Evolutionary conservation across 2,113 vertebrate genomes (phyloP).

Genomic region (Aldabrachelys gigantea): DNA sequence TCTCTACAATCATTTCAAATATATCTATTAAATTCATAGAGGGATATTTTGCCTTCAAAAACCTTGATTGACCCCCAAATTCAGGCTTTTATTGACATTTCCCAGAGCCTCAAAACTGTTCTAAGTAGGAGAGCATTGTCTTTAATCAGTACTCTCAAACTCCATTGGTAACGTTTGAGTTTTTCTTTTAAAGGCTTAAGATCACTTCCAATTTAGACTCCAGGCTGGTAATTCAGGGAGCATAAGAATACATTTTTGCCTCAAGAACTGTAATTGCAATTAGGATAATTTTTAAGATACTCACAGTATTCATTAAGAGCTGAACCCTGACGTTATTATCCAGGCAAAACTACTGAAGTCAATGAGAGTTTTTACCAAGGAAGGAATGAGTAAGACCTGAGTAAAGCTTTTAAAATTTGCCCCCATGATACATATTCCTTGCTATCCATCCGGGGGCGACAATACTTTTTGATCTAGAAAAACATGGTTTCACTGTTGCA

Average conservation of each 20-base stretch:
- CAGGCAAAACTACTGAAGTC: constrained; percentile 29
- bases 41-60: constrained; percentile 58
- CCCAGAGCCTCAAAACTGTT: constrained; percentile 28
- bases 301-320: not conserved
- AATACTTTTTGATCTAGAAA: not conserved
- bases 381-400: not conserved
- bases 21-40: constrained; percentile 49
- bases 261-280: not conserved
- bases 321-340: constrained; percentile 3
- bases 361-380: not conserved
- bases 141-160: constrained; percentile 25
- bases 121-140: not conserved
- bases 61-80: constrained; percentile 46
- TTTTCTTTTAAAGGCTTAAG: constrained; percentile 6
- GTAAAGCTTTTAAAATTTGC: constrained; percentile 27
- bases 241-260: not conserved
- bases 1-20: constrained; percentile 61
- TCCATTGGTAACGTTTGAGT: constrained; percentile 33
- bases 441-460: not conserved
- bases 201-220: constrained; percentile 11
- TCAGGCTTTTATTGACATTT: constrained; percentile 52
- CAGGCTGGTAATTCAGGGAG: not conserved
- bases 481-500: constrained; percentile 7
- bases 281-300: constrained; percentile 11
- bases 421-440: not conserved